Evolutionary conservation across 2,888 invertebrate species (phyloP), one percentile per base, ranked within the genome.

Genomic region (Anthophora plumipes): DNA sequence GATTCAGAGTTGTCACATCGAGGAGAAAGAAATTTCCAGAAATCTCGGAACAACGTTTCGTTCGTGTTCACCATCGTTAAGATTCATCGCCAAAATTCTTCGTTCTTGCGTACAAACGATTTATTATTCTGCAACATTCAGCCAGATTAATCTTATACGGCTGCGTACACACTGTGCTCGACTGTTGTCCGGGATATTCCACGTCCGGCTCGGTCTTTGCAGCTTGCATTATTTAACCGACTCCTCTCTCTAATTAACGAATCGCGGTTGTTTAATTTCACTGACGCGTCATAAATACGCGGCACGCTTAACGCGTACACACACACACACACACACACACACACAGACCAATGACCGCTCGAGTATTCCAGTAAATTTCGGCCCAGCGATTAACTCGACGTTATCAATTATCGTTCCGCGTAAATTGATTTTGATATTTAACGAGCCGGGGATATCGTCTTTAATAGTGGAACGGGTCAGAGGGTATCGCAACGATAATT

Each of bases 161-260:
- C 66, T 77, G 76, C 59, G 41, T 22, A 39, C 22, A 31, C 68
- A 20, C 64, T 60, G 67, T 14, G 31, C 7, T 60, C 72, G 64
- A 68, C 66, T 54, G 64, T 60, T 61, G 60, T 55, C 77, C 63
- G n/a, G 77, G 70, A 84, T 84, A n/a, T 85, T 77, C 57, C 73
- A 39, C 67, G 46, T 77, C 60, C 74, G 52, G 31, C 57, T n/a
- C 63, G 31, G 61, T 55, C 74, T 59, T 54, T 66, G 12, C 17
- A 60, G 63, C 46, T 39, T 77, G 64, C 80, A 77, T 83, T 71
- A 85, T 86, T 86, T 85, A 86, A 81, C 83, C 72, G 75, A 68
- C 60, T 78, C 75, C 50, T 78, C 69, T 78, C 69, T 73, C 77
- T 87, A 83, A 87, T 87, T 85, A 87, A 87, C 71, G 80, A 80